Base-by-base conservation (phyloP, 2,113 vertebrate species). In the Notarius lentiginosus region DNA sequence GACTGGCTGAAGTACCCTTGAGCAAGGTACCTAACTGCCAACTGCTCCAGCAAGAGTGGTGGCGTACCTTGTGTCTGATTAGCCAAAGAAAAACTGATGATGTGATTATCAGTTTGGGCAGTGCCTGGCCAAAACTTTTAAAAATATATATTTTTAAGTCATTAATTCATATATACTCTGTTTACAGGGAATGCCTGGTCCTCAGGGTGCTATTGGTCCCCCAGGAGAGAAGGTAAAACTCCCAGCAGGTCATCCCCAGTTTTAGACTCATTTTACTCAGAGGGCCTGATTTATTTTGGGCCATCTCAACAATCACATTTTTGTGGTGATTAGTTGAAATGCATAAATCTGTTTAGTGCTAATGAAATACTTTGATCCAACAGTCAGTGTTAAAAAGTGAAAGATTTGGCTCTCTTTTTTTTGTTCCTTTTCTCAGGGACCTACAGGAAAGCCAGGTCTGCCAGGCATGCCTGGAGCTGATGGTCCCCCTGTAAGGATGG, bases 401-500 rank as follows among this genome's bases (percentile, higher is more conserved):
- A 14, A 77, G 4, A 61, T 80, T 58, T 14, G n/a, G 6, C 3
- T 80, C 58, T 12, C 63, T 18, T 86, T 1, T 77, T 18, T 86
- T 5, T 82, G 12, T 86, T 82, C 20, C 3, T 82, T 18, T 86
- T 82, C 20, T 0, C 89, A 98, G 97, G 97, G 97, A 47, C 96
- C 97, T 30, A 95, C 83, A 70, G 97, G 97, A 70, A 98, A 98
- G 90, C 96, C 97, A 75, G 97, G 97, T 73, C 95, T 98, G 4
- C 97, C 97, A 4, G 97, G 97, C 87, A 97, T 98, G 95, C 96
- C 97, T 0, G 97, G 97, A 79, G 95, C 96, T 1, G 97, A 98
- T 0, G 97, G 97, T 1, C 96, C 95, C 55, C 97, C 97, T 9
- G 97, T 98, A 93, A 93, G 97, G 95, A 84, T 70, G 70, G 24